These are phyloP conservation scores for Strix uralensis DNA, from an alignment of 2,113 vertebrate genomes.

Conservation along the genomic window DNA sequence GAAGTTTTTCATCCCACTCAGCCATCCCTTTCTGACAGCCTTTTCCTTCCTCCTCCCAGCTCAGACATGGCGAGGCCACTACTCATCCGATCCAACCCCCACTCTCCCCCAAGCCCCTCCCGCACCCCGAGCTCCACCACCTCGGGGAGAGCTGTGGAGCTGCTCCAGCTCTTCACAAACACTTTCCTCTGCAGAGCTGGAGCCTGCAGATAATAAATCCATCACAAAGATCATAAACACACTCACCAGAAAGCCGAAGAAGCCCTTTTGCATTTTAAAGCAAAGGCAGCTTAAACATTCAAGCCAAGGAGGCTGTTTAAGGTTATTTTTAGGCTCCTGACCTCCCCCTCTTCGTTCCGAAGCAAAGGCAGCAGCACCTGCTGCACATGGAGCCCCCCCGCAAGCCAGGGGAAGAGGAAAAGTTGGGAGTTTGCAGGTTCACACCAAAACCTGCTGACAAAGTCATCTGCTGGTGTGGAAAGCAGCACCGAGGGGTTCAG, in stretches of 20 bases:
- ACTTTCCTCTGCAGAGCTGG: not conserved
- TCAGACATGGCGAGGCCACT: fast-evolving
- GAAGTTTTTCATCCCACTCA: not conserved
- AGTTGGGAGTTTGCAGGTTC: not conserved
- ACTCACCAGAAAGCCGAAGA: not conserved
- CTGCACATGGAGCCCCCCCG: not conserved
- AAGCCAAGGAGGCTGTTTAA: not conserved
- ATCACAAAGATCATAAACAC: not conserved
- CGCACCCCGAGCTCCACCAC: fast-evolving
- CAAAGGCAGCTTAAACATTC: not conserved
- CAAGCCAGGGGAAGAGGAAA: not conserved
- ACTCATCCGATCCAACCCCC: fast-evolving
- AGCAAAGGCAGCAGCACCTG: not conserved
- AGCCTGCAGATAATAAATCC: not conserved
- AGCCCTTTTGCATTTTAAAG: not conserved
- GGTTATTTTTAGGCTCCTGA: not conserved
- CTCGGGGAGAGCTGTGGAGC: not conserved
- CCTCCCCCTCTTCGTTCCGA: not conserved
- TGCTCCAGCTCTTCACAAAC: not conserved
- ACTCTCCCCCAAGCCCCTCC: not conserved
- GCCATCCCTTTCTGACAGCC: fast-evolving
- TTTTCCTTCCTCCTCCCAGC: not conserved
- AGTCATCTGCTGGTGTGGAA: fast-evolving
- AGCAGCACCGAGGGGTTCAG: fast-evolving
- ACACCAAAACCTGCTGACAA: not conserved